Evolutionary conservation across 2,113 vertebrate genomes (phyloP).

Genomic region (Coryphaenoides rupestris): DNA sequence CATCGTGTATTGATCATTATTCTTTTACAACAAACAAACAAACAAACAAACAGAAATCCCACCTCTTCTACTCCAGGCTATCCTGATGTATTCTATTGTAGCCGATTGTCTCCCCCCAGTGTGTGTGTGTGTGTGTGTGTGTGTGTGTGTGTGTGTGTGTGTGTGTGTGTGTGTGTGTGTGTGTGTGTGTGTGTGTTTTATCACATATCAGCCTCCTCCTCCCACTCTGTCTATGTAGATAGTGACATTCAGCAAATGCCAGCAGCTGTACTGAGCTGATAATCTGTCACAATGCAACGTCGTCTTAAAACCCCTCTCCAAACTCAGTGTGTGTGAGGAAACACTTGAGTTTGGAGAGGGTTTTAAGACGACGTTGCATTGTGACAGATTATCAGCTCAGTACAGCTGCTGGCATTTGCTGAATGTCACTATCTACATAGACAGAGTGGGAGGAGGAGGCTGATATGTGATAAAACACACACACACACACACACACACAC

Average conservation of each 20-base stretch:
- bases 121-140: not conserved
- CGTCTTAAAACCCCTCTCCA: slow-evolving; percentile 41
- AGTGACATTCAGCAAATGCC: slow-evolving; percentile 54
- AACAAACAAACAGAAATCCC: too few species aligned
- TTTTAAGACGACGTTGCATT: slow-evolving; percentile 43
- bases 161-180: slow-evolving; percentile 1
- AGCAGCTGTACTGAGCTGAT: slow-evolving; percentile 52
- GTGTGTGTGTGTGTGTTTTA: slow-evolving; percentile 5
- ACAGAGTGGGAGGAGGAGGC: slow-evolving; percentile 15
- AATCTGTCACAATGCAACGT: slow-evolving; percentile 48
- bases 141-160: not conserved
- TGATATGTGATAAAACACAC: slow-evolving; percentile 17
- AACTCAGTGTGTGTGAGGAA: slow-evolving; percentile 24
- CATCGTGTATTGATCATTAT: slow-evolving; percentile 16
- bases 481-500: not conserved
- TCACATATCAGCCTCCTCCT: slow-evolving; percentile 17
- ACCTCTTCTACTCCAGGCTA: slow-evolving; percentile 5
- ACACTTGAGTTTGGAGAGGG: slow-evolving; percentile 37
- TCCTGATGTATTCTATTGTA: slow-evolving; percentile 5
- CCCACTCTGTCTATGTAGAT: slow-evolving; percentile 36
- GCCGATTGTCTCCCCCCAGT: slow-evolving; percentile 20
- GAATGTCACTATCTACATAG: slow-evolving; percentile 51
- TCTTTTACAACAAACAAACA: slow-evolving; percentile 35
- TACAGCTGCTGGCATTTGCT: slow-evolving; percentile 55
- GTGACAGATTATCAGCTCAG: slow-evolving; percentile 49